Base-by-base conservation (phyloP, 1,140 invertebrate species). In the Apolygus lucorum region DNA sequence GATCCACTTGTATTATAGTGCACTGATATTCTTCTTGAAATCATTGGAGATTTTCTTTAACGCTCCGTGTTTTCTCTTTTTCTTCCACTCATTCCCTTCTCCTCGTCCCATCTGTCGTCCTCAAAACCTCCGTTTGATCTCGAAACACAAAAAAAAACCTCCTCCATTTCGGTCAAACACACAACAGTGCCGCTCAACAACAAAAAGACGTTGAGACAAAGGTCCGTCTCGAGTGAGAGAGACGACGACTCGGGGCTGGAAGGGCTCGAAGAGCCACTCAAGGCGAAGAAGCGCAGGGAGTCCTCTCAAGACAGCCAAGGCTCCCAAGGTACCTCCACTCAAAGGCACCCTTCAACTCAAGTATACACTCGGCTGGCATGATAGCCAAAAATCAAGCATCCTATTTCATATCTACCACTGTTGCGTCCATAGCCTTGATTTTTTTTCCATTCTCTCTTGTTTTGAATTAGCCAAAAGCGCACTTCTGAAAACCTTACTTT, bases 161-260 rank as follows among this genome's bases (percentile, higher is more conserved):
- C 49, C n/a, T n/a, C 4, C 13, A n/a, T n/a, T 52, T 70, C 29
- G 25, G n/a, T n/a, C n/a, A n/a, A n/a, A n/a, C n/a, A n/a, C n/a
- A n/a, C n/a, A n/a, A n/a, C 25, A 67, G 86, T 88, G 80, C 85
- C 86, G 75, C 84, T 87, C 78, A 87, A 87, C 82, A 83, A 86
- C 81, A 84, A 85, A 81, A 82, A 85, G 77, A 85, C 84, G 73
- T 79, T 85, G 77, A 81, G 85, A 75, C 84, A 86, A 78, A 82
- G 85, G 72, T 86, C 86, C 72, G 80, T 87, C 76, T 85, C 84
- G 76, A 83, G 83, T 74, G 86, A 87, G 74, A 82, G 84, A 72
- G 84, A 84, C 34, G 83, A 84, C 71, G 83, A 84, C 73, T 79
- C 80, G 63, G 81, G 79, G 73, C 79, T 82, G 74, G 85, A 86